Evolutionary conservation across 2,797 vertebrate species (phyloP).

Genomic region (Peromyscus aztecus): DNA sequence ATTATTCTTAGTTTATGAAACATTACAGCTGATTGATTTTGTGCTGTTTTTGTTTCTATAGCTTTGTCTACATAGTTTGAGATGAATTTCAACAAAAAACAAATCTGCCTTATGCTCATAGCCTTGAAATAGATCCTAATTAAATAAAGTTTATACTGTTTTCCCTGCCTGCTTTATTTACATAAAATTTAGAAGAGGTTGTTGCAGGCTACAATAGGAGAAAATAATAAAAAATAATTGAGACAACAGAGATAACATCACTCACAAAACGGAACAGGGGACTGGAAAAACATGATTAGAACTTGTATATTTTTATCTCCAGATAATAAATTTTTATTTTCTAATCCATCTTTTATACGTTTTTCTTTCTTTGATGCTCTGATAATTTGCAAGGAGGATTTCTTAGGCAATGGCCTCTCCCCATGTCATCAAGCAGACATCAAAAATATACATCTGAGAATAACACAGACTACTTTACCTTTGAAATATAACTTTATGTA

Average conservation of each 20-base stretch:
- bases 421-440: not conserved
- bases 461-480: not conserved
- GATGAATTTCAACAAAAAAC: conserved; percentile 20
- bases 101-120: not conserved
- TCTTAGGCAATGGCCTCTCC: accelerated
- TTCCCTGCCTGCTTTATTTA: not conserved
- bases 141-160: not conserved
- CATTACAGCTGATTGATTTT: not conserved
- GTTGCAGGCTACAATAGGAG: not conserved
- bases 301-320: conserved; percentile 17
- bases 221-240: not conserved
- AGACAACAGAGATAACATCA: not conserved
- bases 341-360: not conserved
- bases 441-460: not conserved
- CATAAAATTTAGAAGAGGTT: not conserved
- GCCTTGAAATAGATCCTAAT: not conserved
- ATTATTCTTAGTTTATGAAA: not conserved
- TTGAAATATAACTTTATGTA: conserved; percentile 38
- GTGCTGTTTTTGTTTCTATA: not conserved
- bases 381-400: conserved; percentile 18
- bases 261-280: not conserved
- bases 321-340: conserved; percentile 37
- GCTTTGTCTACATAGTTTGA: not conserved
- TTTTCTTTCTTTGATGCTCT: conserved; percentile 11
- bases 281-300: not conserved